Percentiles rank a stretch among this genome's conserved stretches.
These are phyloP conservation scores for Hesperia comma DNA, from an alignment of 2,888 invertebrate genomes.

Conservation along the genomic window DNA sequence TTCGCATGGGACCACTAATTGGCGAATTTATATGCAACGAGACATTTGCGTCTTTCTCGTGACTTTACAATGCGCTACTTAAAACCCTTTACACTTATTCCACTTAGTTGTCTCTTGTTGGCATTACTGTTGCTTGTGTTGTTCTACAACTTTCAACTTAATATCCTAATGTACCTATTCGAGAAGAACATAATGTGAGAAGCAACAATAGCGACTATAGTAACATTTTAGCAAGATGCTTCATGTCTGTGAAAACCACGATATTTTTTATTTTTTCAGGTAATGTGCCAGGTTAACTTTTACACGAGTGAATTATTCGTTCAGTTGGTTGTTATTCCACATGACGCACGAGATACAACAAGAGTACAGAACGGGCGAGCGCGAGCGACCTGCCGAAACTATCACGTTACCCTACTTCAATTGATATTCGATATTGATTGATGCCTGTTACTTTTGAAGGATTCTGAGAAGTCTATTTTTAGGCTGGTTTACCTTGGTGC, in stretches of 20 bases:
- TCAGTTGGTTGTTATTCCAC: background rate
- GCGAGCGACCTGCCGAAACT: constrained; percentile 9
- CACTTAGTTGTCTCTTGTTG: background rate
- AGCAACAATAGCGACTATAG: background rate
- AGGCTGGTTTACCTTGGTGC: constrained; percentile 9
- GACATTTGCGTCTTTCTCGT: constrained; percentile 7
- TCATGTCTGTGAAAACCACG: background rate
- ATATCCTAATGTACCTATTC: background rate
- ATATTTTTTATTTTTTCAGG: no score
- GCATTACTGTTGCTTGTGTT: background rate
- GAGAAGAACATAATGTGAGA: background rate
- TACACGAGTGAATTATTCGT: background rate
- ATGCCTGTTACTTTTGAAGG: constrained; percentile 17
- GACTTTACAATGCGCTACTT: constrained; percentile 9
- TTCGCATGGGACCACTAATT: constrained; percentile 45
- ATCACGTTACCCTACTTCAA: constrained; percentile 14
- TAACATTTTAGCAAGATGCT: no score
- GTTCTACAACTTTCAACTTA: background rate
- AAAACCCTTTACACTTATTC: background rate
- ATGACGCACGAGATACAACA: background rate
- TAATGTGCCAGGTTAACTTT: background rate
- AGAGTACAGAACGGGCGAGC: background rate
- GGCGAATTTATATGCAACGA: constrained; percentile 45
- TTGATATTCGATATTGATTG: constrained; percentile 22
- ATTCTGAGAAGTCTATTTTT: constrained; percentile 16